Percentiles rank a stretch among this genome's conserved stretches.
These are phyloP conservation scores for Eolophus roseicapilla DNA, from an alignment of 2,113 vertebrate species.

Conservation along the genomic window DNA sequence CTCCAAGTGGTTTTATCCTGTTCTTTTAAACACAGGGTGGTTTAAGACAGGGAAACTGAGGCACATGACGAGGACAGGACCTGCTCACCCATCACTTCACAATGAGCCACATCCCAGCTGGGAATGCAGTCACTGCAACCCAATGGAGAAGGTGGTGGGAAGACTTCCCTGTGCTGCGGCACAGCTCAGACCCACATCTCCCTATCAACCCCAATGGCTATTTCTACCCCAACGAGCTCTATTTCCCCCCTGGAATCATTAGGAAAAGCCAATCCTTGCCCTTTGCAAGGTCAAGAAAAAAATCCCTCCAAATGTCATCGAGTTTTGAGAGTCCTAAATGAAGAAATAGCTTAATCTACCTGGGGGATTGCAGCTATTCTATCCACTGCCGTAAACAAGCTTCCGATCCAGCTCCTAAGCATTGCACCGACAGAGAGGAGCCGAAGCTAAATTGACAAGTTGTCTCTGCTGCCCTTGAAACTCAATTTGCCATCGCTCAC, in stretches of 20 bases:
- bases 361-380: slow-evolving; percentile 64
- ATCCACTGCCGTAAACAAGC: slow-evolving; percentile 61
- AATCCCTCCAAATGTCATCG: slow-evolving; percentile 55
- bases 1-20: background rate
- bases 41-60: background rate
- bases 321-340: slow-evolving; percentile 66
- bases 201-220: background rate
- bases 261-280: background rate
- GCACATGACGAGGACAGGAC: background rate
- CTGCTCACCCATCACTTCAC: background rate
- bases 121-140: background rate
- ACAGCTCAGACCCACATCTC: background rate
- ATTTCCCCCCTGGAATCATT: background rate
- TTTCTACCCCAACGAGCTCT: background rate
- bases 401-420: slow-evolving; percentile 29
- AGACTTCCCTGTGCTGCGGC: fast-evolving
- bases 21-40: background rate
- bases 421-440: background rate
- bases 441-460: slow-evolving; percentile 50
- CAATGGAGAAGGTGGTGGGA: background rate
- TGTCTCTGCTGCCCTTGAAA: slow-evolving; percentile 72
- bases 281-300: slow-evolving; percentile 57
- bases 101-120: background rate
- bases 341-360: slow-evolving; percentile 73
- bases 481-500: slow-evolving; percentile 65